Percentiles rank a stretch among this genome's conserved stretches.
Evolutionary conservation across 2,797 vertebrate genomes (phyloP).

Genomic region (Pipistrellus kuhlii): DNA sequence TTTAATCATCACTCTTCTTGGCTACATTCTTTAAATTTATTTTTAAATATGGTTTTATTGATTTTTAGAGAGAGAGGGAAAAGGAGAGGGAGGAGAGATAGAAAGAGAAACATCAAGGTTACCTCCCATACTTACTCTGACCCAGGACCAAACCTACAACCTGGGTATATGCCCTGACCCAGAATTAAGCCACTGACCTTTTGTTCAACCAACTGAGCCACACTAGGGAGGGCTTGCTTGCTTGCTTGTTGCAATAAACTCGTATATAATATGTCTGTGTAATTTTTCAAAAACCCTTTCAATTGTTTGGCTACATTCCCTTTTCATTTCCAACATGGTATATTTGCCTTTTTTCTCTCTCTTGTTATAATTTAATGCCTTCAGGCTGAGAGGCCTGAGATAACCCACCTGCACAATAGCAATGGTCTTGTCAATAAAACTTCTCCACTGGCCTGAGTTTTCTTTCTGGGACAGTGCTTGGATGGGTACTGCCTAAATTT

Average conservation of each 20-base stretch:
- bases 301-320: neutral
- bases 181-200: no score
- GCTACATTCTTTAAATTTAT: neutral
- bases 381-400: neutral
- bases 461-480: neutral
- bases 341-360: neutral
- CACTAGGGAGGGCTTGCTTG: no score
- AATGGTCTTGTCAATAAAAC: neutral
- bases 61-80: no score
- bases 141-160: no score
- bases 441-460: neutral
- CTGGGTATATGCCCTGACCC: no score
- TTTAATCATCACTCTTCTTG: neutral
- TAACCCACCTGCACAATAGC: neutral
- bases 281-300: neutral
- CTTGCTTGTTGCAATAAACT: neutral
- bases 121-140: no score
- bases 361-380: neutral
- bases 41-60: no score
- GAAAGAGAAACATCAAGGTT: no score
- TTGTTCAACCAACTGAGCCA: no score
- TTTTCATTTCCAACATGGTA: neutral
- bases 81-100: no score
- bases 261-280: neutral
- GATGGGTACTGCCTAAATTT: neutral